These are phyloP conservation scores for Bellardia pandia DNA, from an alignment of 2,888 invertebrate species.

Conservation along the genomic window DNA sequence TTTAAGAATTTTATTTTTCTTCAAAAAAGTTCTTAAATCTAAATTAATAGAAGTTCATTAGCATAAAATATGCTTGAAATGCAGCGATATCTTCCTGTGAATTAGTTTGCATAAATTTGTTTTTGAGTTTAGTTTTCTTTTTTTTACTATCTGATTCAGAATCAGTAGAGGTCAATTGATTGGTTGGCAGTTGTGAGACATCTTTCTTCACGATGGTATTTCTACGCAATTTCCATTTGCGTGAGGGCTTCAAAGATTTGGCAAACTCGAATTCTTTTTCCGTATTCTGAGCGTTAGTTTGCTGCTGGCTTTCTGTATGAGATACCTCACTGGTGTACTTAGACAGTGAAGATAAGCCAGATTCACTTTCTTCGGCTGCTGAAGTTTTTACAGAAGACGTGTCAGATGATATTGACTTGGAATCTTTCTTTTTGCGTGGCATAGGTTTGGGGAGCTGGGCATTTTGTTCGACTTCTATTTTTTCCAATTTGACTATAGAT, in stretches of 20 bases:
- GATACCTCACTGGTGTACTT: conserved; percentile 80
- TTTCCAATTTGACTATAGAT: conserved; percentile 76
- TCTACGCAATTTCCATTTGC: conserved; percentile 81
- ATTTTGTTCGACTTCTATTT: neutral
- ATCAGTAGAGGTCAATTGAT: conserved; percentile 78
- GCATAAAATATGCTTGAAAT: too few species aligned
- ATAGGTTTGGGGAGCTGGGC: conserved; percentile 31
- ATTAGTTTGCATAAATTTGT: conserved; percentile 28
- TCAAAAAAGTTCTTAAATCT: conserved; percentile 20
- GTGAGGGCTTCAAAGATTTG: conserved; percentile 77
- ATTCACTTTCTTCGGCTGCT: conserved; percentile 79
- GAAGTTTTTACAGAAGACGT: conserved; percentile 76
- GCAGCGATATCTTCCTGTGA: neutral
- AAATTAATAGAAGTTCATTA: conserved; percentile 1
- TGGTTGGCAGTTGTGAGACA: conserved; percentile 77
- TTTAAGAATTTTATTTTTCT: neutral
- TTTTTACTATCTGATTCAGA: conserved; percentile 78
- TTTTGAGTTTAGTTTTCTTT: conserved; percentile 23
- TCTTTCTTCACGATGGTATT: conserved; percentile 79
- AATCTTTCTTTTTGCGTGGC: neutral
- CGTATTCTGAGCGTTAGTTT: conserved; percentile 22
- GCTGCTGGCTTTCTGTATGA: conserved; percentile 73
- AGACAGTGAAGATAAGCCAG: conserved; percentile 77
- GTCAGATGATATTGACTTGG: too few species aligned
- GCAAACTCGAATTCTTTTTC: conserved; percentile 76